Conservation (phyloP, 2,113 vertebrate species). For the Dasyornis broadbenti region DNA sequence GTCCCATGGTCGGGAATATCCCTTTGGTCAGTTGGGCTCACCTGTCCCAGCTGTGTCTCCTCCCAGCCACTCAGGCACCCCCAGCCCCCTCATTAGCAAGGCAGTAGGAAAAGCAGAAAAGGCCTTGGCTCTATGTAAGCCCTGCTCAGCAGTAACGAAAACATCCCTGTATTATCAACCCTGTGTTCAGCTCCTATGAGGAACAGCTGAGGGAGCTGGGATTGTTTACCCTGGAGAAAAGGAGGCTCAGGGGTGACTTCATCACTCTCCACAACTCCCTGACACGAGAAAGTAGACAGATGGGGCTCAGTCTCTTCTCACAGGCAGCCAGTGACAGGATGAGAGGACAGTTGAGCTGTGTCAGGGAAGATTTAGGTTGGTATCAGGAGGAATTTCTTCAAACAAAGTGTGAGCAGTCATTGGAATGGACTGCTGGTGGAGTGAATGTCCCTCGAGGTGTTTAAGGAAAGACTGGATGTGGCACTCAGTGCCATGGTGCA, state of each 20-base stretch:
- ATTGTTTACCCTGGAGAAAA: neutral
- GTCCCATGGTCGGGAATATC: neutral
- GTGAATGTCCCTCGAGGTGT: neutral
- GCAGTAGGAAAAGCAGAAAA: neutral
- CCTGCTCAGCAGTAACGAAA: neutral
- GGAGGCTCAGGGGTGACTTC: neutral
- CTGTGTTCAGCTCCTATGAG: neutral
- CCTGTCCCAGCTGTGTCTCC: neutral
- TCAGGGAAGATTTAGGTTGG: neutral
- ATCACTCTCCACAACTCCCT: fast-evolving
- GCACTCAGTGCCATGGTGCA: neutral
- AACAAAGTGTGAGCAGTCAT: neutral
- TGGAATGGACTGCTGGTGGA: neutral
- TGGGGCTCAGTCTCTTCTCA: no score
- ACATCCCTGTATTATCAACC: neutral
- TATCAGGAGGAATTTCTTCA: neutral
- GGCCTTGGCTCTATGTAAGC: neutral
- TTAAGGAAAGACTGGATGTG: neutral
- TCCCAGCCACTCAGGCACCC: no score
- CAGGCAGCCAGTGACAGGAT: fast-evolving
- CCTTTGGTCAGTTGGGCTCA: neutral
- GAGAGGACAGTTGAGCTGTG: neutral
- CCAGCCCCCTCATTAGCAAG: fast-evolving
- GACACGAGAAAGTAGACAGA: neutral
- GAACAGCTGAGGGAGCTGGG: neutral